Base-by-base conservation (phyloP, 2,888 invertebrate genomes). In the Megalurothrips usitatus region DNA sequence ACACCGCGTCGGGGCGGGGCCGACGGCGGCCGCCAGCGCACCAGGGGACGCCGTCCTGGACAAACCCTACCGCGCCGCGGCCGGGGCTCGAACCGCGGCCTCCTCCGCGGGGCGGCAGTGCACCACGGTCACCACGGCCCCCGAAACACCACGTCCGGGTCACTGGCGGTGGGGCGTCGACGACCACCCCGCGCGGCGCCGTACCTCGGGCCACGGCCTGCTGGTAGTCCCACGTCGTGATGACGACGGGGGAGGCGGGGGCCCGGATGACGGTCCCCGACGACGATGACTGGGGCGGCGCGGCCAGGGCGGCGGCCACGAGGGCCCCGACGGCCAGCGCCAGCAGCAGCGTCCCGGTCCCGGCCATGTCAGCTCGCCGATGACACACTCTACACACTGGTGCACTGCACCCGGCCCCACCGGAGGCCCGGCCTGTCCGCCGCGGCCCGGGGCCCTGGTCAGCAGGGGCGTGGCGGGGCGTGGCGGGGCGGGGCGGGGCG, bases 141-240 rank as follows among this genome's bases (percentile, higher is more conserved):
- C 6, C 34, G 34, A 43, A 43, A n/a, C n/a, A n/a, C 6, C 34
- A 43, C 34, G 6, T 6, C 34, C 34, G 34, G 34, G 34, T 43
- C 34, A 6, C 34, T 43, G n/a, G n/a, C n/a, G n/a, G n/a, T n/a
- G 34, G 3, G 34, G 34, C 3, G 34, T 43, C 34, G 34, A 43
- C 34, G 34, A 6, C 3, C 2, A 43, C 34, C 34, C 6, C 34
- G n/a, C n/a, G n/a, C n/a, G 34, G 34, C 34, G 34, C 6, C 6
- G 34, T 23, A 68, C 68, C 68, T 23, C 23, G 23, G 68, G 68
- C 68, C 23, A 26, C 68, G 68, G 68, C 68, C 23, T 75, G 23
- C 68, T 75, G 68, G 68, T 75, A 75, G 68, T 75, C 68, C 68
- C 68, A 75, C 68, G 68, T 75, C 11, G 68, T 75, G 68, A 75